phyloP scores from a whole-genome alignment of 2,888 invertebrate genomes.

The Ophioninae sp. region DNA sequence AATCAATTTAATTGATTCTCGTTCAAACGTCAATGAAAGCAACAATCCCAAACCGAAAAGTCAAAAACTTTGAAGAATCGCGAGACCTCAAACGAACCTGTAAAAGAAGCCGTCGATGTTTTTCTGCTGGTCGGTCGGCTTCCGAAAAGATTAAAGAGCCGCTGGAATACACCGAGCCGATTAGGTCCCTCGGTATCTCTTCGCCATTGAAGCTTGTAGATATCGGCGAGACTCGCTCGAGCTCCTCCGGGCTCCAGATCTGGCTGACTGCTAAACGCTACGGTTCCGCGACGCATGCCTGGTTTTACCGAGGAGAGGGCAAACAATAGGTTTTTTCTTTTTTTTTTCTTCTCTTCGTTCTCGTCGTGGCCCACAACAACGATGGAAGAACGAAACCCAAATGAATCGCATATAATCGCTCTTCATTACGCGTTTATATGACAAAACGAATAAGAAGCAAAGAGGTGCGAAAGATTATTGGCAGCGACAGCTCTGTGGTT shows the following conservation, averaged over 20 bases:
- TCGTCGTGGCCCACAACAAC: slow-evolving; percentile 35
- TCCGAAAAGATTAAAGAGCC: slow-evolving; percentile 83
- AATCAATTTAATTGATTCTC: too few relatives aligned
- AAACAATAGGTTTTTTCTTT: slow-evolving; percentile 25
- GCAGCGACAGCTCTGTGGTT: slow-evolving; percentile 31
- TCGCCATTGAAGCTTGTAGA: slow-evolving; percentile 77
- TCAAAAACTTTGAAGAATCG: too few relatives aligned
- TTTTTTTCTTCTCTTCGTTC: slow-evolving; percentile 12
- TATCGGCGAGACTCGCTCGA: slow-evolving; percentile 77
- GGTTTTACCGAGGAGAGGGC: slow-evolving; percentile 64
- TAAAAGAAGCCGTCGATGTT: slow-evolving; percentile 86
- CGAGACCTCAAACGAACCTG: slow-evolving; percentile 66
- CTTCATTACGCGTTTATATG: slow-evolving; percentile 28
- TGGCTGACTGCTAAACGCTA: slow-evolving; percentile 80
- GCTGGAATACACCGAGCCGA: slow-evolving; percentile 78
- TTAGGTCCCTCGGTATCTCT: slow-evolving; percentile 77
- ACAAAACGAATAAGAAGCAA: slow-evolving; percentile 24
- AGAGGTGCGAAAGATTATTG: slow-evolving; percentile 2
- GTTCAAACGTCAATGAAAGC: too few relatives aligned
- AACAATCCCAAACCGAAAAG: too few relatives aligned
- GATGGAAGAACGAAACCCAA: slow-evolving; percentile 22
- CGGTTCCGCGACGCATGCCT: slow-evolving; percentile 80
- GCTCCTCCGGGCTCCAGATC: slow-evolving; percentile 76
- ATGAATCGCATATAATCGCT: slow-evolving; percentile 24
- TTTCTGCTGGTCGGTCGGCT: slow-evolving; percentile 86